A percentile compares a stretch with the other conserved stretches of the same genome.
These are phyloP conservation scores for Entomyzon cyanotis DNA, from an alignment of 2,113 vertebrate species.

Conservation along the genomic window DNA sequence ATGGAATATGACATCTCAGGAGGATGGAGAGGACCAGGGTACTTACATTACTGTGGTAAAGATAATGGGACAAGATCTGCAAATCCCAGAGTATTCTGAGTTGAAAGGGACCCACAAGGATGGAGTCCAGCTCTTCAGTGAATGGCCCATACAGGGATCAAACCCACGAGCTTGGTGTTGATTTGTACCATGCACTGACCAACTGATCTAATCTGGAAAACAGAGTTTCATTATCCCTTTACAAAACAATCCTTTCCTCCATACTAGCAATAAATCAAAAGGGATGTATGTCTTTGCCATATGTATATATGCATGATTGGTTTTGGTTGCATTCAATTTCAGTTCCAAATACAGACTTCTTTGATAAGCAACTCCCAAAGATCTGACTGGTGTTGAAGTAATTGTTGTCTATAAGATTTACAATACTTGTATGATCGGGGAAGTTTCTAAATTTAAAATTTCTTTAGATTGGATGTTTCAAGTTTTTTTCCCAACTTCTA, in stretches of 20 bases:
- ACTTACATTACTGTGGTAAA: neutral
- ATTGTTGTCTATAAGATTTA: neutral
- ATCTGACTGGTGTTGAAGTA: neutral
- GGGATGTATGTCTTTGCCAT: neutral
- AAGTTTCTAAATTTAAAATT: neutral
- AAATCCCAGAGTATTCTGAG: neutral
- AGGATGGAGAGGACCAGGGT: neutral
- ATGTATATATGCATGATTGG: neutral
- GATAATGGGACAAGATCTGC: neutral
- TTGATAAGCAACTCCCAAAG: neutral
- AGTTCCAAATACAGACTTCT: neutral
- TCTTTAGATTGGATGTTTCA: neutral
- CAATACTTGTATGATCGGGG: neutral
- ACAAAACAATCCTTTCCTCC: neutral
- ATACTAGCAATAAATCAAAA: neutral
- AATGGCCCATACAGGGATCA: neutral
- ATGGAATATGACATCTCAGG: neutral
- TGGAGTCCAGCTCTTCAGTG: neutral
- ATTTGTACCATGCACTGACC: neutral
- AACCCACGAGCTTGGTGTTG: rapidly evolving
- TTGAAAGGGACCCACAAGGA: neutral
- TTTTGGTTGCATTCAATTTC: neutral
- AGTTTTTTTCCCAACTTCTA: neutral
- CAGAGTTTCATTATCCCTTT: neutral
- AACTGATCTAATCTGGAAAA: neutral